These are phyloP conservation scores for Strix uralensis DNA, from an alignment of 2,113 vertebrate species.

Conservation along the genomic window DNA sequence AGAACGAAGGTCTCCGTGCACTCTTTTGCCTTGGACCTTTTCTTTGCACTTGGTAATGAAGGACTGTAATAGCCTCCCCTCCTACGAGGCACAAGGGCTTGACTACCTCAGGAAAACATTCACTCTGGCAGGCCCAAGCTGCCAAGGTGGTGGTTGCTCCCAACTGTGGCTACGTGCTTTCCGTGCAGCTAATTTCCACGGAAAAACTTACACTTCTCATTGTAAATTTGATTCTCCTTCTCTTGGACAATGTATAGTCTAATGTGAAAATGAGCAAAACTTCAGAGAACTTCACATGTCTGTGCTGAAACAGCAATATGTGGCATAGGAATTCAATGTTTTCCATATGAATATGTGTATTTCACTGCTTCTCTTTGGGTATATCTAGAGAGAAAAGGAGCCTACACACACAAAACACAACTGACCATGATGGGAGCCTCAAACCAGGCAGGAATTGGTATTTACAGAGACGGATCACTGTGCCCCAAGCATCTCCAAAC, in stretches of 20 bases:
- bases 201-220: neutral
- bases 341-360: neutral
- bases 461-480: neutral
- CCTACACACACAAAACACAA: neutral
- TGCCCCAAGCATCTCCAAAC: neutral
- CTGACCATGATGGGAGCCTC: neutral
- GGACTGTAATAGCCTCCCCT: neutral
- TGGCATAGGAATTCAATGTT: accelerated
- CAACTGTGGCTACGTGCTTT: neutral
- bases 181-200: neutral
- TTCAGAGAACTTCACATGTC: neutral
- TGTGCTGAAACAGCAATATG: neutral
- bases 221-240: neutral
- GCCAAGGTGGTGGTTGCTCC: neutral
- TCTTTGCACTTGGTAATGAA: neutral
- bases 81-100: neutral
- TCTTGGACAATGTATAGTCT: neutral
- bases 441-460: neutral
- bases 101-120: neutral
- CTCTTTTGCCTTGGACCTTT: neutral
- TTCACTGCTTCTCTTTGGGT: neutral
- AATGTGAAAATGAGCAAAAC: neutral
- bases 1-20: neutral
- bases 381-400: neutral
- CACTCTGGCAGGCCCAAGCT: neutral